A percentile compares a stretch with the other conserved stretches of the same genome.
Evolutionary conservation across 2,797 vertebrate species (phyloP).

Genomic region (Chloroceryle inda): DNA sequence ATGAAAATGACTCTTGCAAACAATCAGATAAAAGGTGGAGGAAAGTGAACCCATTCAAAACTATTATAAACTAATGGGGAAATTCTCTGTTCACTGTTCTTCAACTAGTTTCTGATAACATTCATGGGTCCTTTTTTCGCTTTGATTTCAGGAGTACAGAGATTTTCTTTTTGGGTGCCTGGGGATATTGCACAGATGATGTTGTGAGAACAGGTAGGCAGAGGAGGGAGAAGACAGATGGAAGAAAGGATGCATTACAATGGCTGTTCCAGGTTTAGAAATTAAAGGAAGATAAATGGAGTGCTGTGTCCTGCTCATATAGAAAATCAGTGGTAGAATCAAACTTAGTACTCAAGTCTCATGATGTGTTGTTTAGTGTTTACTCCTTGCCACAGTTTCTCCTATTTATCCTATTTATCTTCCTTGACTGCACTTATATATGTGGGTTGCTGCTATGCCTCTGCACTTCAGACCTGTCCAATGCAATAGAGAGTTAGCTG

Average conservation of each 20-base stretch:
- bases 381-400: neutral
- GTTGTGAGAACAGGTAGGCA: neutral
- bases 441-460: neutral
- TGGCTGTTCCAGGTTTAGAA: neutral
- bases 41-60: neutral
- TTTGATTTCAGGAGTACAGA: neutral
- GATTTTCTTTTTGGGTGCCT: neutral
- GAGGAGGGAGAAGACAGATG: neutral
- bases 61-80: neutral
- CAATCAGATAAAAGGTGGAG: neutral
- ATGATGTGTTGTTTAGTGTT: neutral
- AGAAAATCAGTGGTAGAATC: neutral
- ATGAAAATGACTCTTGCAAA: neutral
- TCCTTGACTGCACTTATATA: neutral
- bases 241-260: neutral
- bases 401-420: neutral
- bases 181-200: rapidly evolving
- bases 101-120: neutral
- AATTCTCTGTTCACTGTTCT: neutral
- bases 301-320: neutral
- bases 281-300: neutral
- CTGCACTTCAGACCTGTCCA: neutral
- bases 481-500: neutral
- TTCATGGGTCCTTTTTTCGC: rapidly evolving
- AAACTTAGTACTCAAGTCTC: neutral